Evolutionary conservation across 2,113 vertebrate species (phyloP), one percentile per base, ranked within the genome.

Genomic region (Lichenostomus cassidix): DNA sequence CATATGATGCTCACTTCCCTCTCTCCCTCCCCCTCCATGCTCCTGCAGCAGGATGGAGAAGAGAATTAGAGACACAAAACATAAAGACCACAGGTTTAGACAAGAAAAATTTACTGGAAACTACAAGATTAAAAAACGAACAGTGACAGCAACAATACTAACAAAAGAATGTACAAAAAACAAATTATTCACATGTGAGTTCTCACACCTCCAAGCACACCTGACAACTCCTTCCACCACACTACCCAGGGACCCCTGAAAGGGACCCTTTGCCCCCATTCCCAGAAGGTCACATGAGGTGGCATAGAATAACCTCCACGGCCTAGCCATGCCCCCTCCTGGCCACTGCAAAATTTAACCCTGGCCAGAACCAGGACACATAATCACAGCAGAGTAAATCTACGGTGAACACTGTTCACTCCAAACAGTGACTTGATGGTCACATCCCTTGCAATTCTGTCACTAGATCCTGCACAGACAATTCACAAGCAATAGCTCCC

Each of bases 181-280:
- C 14, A 1, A 42, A 9, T 3, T 1, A 73, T 50, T 58, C 0
- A 0, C 44, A 44, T 5, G 3, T 4, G 5, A 67, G 37, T 75
- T 75, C 60, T 60, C 60, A 46, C 11, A n/a, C 11, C 9, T 19
- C 33, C 0, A 0, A 39, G 46, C 74, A 44, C 8, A 81, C 10
- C 27, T 23, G 27, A 42, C 15, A 31, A 22, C 17, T 42, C 44
- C 31, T 15, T 44, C 37, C 25, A 73, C 17, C 31, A 46, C 0
- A 4, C 24, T 28, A 44, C 31, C 31, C 8, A 35, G 9, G 39
- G 39, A 39, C 39, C 39, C 23, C 10, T 3, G 1, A 35, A 31
- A 49, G 13, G 58, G 23, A 44, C 15, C 15, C 52, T 16, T 52
- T 44, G 8, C 9, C 7, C 15, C 22, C 9, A 67, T 11, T 3